phyloP scores from a whole-genome alignment of 2,113 vertebrate species.

The Scophthalmus maximus region DNA sequence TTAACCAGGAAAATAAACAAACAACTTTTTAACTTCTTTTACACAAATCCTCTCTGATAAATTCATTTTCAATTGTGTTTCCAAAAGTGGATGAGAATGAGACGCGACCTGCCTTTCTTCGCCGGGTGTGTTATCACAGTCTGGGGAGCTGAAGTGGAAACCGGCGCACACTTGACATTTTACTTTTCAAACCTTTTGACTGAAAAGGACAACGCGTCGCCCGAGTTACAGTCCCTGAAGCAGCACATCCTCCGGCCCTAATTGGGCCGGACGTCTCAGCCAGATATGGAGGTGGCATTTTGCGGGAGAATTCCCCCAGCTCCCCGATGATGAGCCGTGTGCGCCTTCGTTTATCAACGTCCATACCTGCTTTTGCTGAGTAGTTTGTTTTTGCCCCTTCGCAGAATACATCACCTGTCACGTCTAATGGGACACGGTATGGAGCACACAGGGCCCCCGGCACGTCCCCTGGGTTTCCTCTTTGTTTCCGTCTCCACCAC shows the following conservation, averaged over 20 bases:
- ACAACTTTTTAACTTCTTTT: neutral
- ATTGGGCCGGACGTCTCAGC: slow-evolving; percentile 70
- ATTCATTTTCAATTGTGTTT: slow-evolving; percentile 8
- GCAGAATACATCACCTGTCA: slow-evolving; percentile 84
- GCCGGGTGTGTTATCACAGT: slow-evolving; percentile 15
- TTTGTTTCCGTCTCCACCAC: slow-evolving; percentile 65
- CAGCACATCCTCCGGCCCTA: slow-evolving; percentile 64
- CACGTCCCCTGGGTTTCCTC: slow-evolving; percentile 67
- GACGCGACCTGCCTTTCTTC: neutral
- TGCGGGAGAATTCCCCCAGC: slow-evolving; percentile 74
- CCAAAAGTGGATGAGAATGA: slow-evolving; percentile 24
- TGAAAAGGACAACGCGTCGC: slow-evolving; percentile 39
- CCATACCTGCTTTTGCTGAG: slow-evolving; percentile 80
- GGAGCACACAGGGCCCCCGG: slow-evolving; percentile 53
- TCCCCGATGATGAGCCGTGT: slow-evolving; percentile 66
- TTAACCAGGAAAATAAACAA: neutral
- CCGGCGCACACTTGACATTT: slow-evolving; percentile 70
- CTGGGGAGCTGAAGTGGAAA: slow-evolving; percentile 20
- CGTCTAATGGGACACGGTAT: slow-evolving; percentile 74
- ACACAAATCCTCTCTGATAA: slow-evolving; percentile 12
- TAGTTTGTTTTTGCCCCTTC: slow-evolving; percentile 81
- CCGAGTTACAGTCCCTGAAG: slow-evolving; percentile 28
- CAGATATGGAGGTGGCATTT: slow-evolving; percentile 82
- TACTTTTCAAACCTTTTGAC: slow-evolving; percentile 64
- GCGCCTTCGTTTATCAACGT: slow-evolving; percentile 81